phyloP scores from a whole-genome alignment of 2,888 invertebrate species.

The Neoaliturus tenellus region DNA sequence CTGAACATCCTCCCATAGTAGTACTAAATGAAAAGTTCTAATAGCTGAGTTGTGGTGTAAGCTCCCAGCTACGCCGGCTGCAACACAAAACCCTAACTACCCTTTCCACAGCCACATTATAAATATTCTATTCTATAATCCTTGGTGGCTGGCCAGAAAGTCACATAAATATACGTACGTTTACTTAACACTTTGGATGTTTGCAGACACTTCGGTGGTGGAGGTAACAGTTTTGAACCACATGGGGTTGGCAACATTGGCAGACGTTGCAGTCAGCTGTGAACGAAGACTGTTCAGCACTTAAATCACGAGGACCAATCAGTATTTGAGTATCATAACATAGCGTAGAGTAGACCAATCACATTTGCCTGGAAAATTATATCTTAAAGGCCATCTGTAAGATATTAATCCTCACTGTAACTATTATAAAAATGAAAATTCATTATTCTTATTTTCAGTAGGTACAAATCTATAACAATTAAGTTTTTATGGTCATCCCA shows the following conservation, averaged over 20 bases:
- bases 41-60: too few species aligned
- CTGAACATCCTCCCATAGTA: too few species aligned
- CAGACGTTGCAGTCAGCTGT: constrained; percentile 75
- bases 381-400: neutral
- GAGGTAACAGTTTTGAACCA: constrained; percentile 73
- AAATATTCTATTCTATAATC: too few species aligned
- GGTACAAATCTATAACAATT: neutral
- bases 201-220: constrained; percentile 66
- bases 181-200: too few species aligned
- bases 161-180: too few species aligned
- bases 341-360: neutral
- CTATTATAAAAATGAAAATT: neutral
- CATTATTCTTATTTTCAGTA: neutral
- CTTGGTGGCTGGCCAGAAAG: too few species aligned
- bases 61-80: too few species aligned
- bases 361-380: constrained; percentile 1
- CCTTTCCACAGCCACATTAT: too few species aligned
- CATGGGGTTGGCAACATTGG: constrained; percentile 79
- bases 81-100: too few species aligned
- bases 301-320: constrained; percentile 34
- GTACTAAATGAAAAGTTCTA: too few species aligned
- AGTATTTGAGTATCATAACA: constrained; percentile 30
- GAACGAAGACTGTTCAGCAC: constrained; percentile 6
- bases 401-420: neutral
- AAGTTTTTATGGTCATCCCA: neutral